Evolutionary conservation across 2,113 vertebrate genomes (phyloP), one percentile per base, ranked within the genome.

Genomic region (Lichenostomus cassidix): DNA sequence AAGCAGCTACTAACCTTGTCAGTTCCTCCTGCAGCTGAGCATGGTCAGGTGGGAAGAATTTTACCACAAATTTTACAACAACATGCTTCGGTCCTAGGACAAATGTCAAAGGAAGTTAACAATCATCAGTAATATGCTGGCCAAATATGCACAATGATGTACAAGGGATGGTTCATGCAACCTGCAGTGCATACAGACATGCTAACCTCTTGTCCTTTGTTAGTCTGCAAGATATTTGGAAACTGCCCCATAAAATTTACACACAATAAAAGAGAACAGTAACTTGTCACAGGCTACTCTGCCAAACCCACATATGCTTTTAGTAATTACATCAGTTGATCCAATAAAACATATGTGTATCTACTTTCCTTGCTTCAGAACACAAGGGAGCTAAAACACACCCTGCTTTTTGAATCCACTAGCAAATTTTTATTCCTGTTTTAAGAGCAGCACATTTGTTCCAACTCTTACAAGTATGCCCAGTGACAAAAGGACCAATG

Each of bases 31-130:
- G 98, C n/a, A 99, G 98, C 92, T 99, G 99, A 62, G 99, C 98
- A 0, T 99, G 99, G 94, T 99, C 99, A 9, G 99, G 99, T 41
- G 99, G 99, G 87, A 99, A 99, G 97, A 99, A 99, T 97, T 99
- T 99, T 96, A 99, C 99, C 92, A 99, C 99, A 93, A 99, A 99
- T 96, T 98, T 99, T 91, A 99, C 97, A 76, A 98, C 98, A 33
- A 98, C 98, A 15, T 99, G 98, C 95, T 99, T 99, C 8, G 99
- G 99, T 91, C 99, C 99, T 99, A 92, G 35, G 64, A 44, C 59
- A 90, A 93, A 92, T 5, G 50, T 50, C 64, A 81, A 82, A 60
- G 19, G 33, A 62, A 62, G 74, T 85, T 67, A 82, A 69, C 16
- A 31, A 82, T 74, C 24, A 63, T 28, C 50, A 67, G 25, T 35